These are phyloP conservation scores for Yasuhikotakia modesta DNA, from an alignment of 2,797 vertebrate genomes.

Conservation along the genomic window DNA sequence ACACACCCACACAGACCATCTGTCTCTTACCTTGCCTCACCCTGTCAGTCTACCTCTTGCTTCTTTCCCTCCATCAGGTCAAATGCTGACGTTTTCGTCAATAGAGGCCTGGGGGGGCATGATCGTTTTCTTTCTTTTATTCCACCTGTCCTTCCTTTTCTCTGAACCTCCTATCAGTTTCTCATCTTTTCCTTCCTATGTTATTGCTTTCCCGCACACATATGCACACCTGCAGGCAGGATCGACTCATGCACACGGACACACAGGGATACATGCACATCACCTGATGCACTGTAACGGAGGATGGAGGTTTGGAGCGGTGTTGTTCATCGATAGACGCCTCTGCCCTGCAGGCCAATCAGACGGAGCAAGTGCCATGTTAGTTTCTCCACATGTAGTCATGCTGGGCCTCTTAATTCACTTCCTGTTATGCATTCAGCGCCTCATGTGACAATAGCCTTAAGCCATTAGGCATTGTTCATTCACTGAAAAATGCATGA, in stretches of 20 bases:
- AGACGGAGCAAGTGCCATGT: not conserved
- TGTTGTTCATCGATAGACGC: not conserved
- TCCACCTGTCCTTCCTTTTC: constrained; percentile 19
- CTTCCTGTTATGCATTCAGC: constrained; percentile 8
- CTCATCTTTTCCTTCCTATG: not conserved
- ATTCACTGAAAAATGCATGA: constrained; percentile 9
- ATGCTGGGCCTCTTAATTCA: not conserved
- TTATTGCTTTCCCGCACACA: not conserved
- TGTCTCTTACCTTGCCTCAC: constrained; percentile 30
- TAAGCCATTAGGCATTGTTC: constrained; percentile 23
- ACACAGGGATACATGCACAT: constrained; percentile 1
- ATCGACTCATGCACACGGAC: not conserved
- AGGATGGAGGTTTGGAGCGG: not conserved
- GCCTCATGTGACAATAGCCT: constrained; percentile 19
- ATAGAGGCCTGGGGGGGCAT: constrained; percentile 28
- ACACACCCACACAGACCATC: constrained; percentile 1
- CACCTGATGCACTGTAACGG: constrained; percentile 7
- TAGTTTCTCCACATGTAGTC: constrained; percentile 1
- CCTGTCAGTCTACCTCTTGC: constrained; percentile 27
- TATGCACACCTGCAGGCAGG: not conserved
- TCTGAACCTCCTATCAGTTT: constrained; percentile 9
- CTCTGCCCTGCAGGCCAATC: not conserved
- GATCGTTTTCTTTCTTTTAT: constrained; percentile 32
- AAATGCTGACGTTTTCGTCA: constrained; percentile 45
- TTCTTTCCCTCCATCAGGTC: constrained; percentile 40